Conservation (phyloP, 2,888 invertebrate species). For the Callimorpha dominula region DNA sequence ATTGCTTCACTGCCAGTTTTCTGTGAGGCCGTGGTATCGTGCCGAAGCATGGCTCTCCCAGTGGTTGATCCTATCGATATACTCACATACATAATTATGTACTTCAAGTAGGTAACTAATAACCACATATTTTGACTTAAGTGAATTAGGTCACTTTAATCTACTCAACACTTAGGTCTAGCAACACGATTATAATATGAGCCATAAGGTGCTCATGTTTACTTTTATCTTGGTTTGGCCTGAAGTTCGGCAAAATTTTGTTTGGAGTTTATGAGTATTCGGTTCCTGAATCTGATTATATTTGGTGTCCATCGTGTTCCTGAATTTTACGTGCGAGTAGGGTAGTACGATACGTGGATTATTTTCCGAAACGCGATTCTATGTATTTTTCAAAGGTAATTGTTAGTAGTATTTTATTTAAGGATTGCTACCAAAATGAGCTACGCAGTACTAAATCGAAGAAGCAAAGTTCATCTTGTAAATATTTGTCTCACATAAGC, state of each 20-base stretch:
- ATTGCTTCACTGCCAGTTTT: too few relatives aligned
- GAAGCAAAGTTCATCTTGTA: too few relatives aligned
- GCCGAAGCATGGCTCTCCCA: too few relatives aligned
- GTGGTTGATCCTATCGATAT: too few relatives aligned
- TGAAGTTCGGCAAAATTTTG: neutral
- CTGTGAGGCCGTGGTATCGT: too few relatives aligned
- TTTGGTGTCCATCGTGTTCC: neutral
- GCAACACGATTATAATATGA: neutral
- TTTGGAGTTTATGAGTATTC: neutral
- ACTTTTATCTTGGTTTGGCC: neutral
- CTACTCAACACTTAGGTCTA: neutral
- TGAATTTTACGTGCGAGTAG: neutral
- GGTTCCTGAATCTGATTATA: constrained; percentile 3
- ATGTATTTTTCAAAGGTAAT: neutral
- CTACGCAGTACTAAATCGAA: neutral
- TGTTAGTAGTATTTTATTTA: neutral
- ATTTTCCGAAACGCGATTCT: neutral
- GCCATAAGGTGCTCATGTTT: neutral
- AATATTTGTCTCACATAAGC: too few relatives aligned
- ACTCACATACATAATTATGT: neutral
- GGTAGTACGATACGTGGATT: neutral
- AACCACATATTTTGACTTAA: neutral
- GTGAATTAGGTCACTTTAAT: neutral
- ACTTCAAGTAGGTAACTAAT: neutral
- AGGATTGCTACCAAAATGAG: neutral